Conservation (phyloP, 2,797 vertebrate genomes). For the Tarsius wallacei region DNA sequence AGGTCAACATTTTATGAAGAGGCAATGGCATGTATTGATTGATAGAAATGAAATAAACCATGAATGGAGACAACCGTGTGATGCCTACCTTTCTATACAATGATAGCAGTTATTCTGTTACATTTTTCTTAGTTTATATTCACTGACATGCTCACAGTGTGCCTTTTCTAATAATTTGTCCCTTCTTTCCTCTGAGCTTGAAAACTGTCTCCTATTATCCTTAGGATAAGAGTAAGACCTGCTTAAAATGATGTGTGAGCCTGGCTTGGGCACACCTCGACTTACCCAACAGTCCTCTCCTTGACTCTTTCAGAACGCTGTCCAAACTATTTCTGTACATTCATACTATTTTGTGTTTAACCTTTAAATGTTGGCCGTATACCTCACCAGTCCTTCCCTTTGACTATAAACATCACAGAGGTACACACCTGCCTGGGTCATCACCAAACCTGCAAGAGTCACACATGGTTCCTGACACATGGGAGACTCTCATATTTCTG, state of each 20-base stretch:
- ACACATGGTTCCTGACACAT: neutral
- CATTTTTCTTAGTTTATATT: neutral
- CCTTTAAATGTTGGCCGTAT: neutral
- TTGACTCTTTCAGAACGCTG: neutral
- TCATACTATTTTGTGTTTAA: neutral
- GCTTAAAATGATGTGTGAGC: neutral
- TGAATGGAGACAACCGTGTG: neutral
- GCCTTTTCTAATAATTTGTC: neutral
- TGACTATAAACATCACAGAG: neutral
- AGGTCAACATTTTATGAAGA: conserved; percentile 42
- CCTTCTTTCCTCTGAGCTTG: neutral
- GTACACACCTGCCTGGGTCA: neutral
- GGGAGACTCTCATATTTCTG: neutral
- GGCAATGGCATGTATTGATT: neutral
- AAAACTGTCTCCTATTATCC: neutral
- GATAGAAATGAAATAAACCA: conserved; percentile 16
- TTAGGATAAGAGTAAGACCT: neutral
- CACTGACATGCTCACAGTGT: neutral
- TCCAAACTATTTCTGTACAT: neutral
- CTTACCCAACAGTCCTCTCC: neutral
- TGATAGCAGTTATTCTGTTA: neutral
- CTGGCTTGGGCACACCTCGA: neutral
- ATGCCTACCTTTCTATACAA: neutral
- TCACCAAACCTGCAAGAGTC: neutral
- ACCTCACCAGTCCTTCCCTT: neutral